Evolutionary conservation across 1,140 invertebrate species (phyloP), one percentile per base, ranked within the genome.

Genomic region (Tetragonula clypearis): DNA sequence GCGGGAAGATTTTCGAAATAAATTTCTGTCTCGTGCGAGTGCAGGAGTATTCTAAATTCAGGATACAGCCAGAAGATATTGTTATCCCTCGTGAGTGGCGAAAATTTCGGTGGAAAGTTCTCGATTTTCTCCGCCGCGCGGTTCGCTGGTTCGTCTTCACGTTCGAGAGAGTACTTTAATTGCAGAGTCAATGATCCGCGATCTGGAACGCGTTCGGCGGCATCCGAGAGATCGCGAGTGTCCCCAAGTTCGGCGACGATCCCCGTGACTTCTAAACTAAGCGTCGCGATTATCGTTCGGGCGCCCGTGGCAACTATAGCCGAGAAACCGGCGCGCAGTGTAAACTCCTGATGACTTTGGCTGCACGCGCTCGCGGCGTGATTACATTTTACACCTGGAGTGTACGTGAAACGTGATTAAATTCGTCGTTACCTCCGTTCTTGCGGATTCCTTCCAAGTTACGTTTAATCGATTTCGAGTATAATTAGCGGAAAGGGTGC

Each of bases 391-490:
- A 83, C 86, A 87, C 68, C 49, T 78, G 88, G 80, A 86, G 78
- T 84, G 41, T 56, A 82, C 82, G 56, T 72, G 83, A 73, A 85
- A 82, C 76, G 69, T 79, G 86, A 90, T 90, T 90, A 90, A 90
- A 90, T 90, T 79, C 76, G 76, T 86, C 86, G 86, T 75, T 73
- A 79, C 12, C 66, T 80, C 55, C 65, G 41, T 49, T 49, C 84
- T 55, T 82, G 69, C 74, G 79, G 73, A 69, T 85, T 88, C 66
- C 79, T 76, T 53, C n/a, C 60, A 69, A 56, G 60, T 90, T 86
- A 84, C 81, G 78, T 90, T 84, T 86, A 90, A 90, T 86, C 89
- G 87, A 90, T 88, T 90, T 86, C 77, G 75, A 73, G 89, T 90
- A 79, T 90, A 90, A 90, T 90, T 90, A 90, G 82, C 88, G 68